Conservation (phyloP, 2,888 invertebrate species). For the Horisme vitalbata region DNA sequence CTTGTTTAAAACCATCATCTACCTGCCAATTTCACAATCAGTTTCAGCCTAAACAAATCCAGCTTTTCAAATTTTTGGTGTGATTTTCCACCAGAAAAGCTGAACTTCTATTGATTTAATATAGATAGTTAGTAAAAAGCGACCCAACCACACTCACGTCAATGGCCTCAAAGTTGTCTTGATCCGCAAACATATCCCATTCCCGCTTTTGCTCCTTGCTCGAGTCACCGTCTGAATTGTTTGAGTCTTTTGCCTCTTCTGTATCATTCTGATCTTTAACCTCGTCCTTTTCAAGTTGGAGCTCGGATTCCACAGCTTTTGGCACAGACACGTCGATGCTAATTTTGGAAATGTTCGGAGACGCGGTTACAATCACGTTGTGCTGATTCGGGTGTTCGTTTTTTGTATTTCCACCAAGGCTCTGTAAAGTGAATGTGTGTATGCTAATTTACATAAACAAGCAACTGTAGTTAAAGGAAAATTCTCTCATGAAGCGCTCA, state of each 20-base stretch:
- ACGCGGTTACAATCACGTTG: not conserved
- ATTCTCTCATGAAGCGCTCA: not conserved
- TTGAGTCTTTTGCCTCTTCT: not conserved
- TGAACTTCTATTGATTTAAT: too few relatives aligned
- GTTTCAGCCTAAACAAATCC: too few relatives aligned
- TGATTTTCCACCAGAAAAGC: too few relatives aligned
- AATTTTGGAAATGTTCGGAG: conserved; percentile 1
- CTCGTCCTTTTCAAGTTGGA: not conserved
- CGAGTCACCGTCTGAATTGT: not conserved
- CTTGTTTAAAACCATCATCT: too few relatives aligned
- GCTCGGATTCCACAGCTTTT: not conserved
- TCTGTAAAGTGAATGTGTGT: too few relatives aligned
- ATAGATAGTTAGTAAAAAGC: too few relatives aligned
- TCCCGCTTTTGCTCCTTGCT: conserved; percentile 66
- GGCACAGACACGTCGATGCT: not conserved
- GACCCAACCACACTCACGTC: conserved; percentile 58
- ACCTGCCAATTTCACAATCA: too few relatives aligned
- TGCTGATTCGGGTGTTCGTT: conserved; percentile 2
- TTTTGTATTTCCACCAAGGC: conserved; percentile 21
- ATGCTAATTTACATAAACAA: too few relatives aligned
- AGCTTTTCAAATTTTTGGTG: too few relatives aligned
- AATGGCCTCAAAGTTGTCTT: conserved; percentile 86
- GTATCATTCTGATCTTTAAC: not conserved
- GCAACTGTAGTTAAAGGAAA: too few relatives aligned
- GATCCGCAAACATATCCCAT: conserved; percentile 97